These are phyloP conservation scores for Nymphalis io DNA, from an alignment of 1,140 invertebrate genomes.

Conservation along the genomic window DNA sequence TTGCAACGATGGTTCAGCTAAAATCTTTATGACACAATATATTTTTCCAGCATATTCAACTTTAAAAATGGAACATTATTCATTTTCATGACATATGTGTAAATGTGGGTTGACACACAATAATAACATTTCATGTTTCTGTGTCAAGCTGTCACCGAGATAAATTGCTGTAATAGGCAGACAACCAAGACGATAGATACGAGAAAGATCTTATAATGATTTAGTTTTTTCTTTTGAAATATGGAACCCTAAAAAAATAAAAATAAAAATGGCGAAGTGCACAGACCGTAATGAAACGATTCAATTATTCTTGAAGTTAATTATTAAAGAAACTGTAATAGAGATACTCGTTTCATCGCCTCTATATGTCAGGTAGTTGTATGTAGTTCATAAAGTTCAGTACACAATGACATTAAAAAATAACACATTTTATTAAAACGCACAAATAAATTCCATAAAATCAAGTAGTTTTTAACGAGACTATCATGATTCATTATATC, in stretches of 20 bases:
- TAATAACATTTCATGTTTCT: too few species aligned
- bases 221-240: neutral
- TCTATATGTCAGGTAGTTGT: neutral
- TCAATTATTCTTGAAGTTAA: slow-evolving; percentile 16
- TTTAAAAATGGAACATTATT: too few species aligned
- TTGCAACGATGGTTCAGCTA: neutral
- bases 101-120: neutral
- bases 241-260: neutral
- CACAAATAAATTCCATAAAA: too few species aligned
- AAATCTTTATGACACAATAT: neutral
- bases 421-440: too few species aligned
- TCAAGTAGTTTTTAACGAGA: too few species aligned
- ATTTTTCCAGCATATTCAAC: too few species aligned
- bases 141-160: too few species aligned
- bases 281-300: slow-evolving; percentile 22
- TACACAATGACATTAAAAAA: neutral
- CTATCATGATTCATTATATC: too few species aligned
- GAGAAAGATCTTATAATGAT: too few species aligned
- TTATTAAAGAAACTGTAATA: slow-evolving; percentile 23
- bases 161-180: too few species aligned
- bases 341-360: slow-evolving; percentile 18
- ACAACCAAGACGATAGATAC: too few species aligned
- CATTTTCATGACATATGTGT: too few species aligned
- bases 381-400: neutral
- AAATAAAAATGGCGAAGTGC: slow-evolving; percentile 11